A percentile compares a stretch with the other conserved stretches of the same genome.
Conservation (phyloP, 1,140 invertebrate species). For the Brachionus koreanus region DNA sequence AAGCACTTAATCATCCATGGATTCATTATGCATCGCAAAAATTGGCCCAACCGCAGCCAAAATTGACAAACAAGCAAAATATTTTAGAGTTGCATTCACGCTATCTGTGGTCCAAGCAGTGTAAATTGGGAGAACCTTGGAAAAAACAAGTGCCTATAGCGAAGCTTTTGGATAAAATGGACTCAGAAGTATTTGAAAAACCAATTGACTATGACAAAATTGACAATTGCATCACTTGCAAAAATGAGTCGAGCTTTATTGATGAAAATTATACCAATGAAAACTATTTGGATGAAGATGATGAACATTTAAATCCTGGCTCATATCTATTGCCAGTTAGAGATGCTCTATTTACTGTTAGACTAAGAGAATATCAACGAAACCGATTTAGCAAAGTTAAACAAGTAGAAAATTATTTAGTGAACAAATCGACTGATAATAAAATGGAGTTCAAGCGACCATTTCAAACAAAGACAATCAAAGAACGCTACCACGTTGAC, state of each 20-base stretch:
- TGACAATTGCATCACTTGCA: not conserved
- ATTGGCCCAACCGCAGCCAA: too few species aligned
- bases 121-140: not conserved
- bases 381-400: constrained; percentile 11
- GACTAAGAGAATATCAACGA: constrained; percentile 46
- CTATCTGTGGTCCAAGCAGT: not conserved
- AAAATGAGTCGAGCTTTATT: not conserved
- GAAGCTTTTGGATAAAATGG: not conserved
- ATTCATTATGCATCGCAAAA: constrained; percentile 59
- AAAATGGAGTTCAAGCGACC: not conserved
- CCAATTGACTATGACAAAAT: not conserved
- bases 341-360: constrained; percentile 45
- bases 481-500: constrained; percentile 46
- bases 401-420: not conserved
- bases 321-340: constrained; percentile 46
- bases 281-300: not conserved
- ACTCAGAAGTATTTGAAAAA: not conserved
- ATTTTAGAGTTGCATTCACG: not conserved
- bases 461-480: constrained; percentile 44
- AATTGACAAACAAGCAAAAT: not conserved
- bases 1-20: constrained; percentile 80
- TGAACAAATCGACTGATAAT: not conserved
- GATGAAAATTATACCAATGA: not conserved
- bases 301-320: constrained; percentile 44
- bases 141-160: not conserved